Base-by-base conservation (phyloP, 2,888 invertebrate species). In the Cheilosia grossa region DNA sequence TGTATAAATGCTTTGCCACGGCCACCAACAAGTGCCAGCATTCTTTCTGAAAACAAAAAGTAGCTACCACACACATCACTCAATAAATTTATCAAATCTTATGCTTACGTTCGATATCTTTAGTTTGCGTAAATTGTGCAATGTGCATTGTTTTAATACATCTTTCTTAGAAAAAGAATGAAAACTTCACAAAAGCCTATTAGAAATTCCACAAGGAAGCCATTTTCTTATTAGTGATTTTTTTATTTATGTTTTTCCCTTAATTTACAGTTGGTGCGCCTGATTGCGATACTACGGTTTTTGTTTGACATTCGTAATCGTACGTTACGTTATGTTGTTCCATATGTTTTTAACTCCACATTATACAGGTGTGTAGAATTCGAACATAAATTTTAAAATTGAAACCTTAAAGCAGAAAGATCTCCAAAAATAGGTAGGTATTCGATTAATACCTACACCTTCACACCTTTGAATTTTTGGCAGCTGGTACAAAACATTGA, bases 21-120 rank as follows among this genome's bases (percentile, higher is more conserved):
- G 75, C 56, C 74, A 85, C 81, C 85, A 85, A 85, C 85, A 85
- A 85, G 85, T 85, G 85, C 81, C 72, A 85, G 61, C 66, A 77
- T 49, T 85, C 24, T 59, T 24, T 66, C 83, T 81, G 53, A 37
- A 54, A 64, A 61, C 4, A 21, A 49, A 42, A 44, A 58, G 30
- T 27, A 10, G 37, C 33, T n/a, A 63, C 9, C n/a, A 10, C 13
- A 2, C 33, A 53, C 30, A 37, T 3, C 47, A 47, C 13, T 27
- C 10, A 10, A 7, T n/a, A 1, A 13, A 19, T 61, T 27, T 53
- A 17, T 24, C 10, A 56, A 10, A 10, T 27, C 15, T 7, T 47
- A 47, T 58, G 42, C 79, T 58, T 58, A 80, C 82, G 33, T 56
- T 67, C 10, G 24, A 15, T 24, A 30, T 6, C 7, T 61, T 47